phyloP scores from a whole-genome alignment of 2,888 invertebrate species.

The Tipula confusa region DNA sequence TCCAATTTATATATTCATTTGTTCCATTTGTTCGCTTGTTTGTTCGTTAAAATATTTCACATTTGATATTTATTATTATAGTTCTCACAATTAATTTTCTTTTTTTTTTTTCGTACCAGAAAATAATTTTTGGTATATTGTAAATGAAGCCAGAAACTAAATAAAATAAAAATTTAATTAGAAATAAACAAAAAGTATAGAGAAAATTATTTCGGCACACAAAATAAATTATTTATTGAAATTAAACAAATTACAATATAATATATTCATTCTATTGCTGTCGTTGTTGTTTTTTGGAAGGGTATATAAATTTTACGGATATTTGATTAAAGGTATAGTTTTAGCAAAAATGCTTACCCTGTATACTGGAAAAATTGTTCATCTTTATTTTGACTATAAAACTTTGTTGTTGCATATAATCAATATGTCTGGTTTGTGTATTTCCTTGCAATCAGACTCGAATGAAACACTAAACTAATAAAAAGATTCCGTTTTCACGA shows the following conservation, averaged over 20 bases:
- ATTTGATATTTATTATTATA: constrained; percentile 1
- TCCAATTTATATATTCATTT: neutral
- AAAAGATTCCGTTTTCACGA: neutral
- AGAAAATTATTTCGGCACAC: neutral
- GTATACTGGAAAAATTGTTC: no score
- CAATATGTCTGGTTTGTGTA: neutral
- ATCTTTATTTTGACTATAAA: no score
- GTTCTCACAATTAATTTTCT: constrained; percentile 9
- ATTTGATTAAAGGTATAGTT: neutral
- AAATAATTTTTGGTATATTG: neutral
- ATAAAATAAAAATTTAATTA: neutral
- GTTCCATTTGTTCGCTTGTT: neutral
- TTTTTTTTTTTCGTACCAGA: neutral
- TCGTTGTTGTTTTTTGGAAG: neutral
- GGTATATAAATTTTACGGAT: no score
- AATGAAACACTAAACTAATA: neutral
- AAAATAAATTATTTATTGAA: neutral
- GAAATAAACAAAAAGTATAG: neutral
- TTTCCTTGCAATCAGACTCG: neutral
- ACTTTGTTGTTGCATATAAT: neutral
- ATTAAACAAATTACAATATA: neutral
- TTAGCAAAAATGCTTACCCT: no score
- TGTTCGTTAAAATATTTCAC: neutral
- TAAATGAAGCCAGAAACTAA: neutral
- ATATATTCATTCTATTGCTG: neutral